phyloP scores from a whole-genome alignment of 2,888 invertebrate genomes.

The Hypomecis punctinalis region DNA sequence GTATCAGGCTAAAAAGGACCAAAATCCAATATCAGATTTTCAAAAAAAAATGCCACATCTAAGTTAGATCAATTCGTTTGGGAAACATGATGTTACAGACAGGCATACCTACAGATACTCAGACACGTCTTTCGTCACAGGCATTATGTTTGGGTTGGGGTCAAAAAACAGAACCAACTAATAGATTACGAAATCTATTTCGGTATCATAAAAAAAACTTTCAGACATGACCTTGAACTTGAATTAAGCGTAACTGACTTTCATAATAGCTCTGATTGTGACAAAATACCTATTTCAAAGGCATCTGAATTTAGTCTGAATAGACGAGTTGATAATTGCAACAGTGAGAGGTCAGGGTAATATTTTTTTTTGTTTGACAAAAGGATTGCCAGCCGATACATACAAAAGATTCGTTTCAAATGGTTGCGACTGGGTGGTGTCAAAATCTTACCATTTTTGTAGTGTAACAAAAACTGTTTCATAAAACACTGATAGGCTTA shows the following conservation, averaged over 20 bases:
- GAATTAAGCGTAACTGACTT: constrained; percentile 9
- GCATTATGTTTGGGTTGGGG: neutral
- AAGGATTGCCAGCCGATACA: neutral
- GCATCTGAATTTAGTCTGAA: neutral
- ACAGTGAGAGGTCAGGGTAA: constrained; percentile 7
- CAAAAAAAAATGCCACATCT: too few species aligned
- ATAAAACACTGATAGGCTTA: too few species aligned
- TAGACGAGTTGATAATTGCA: neutral
- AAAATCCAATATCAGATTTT: too few species aligned
- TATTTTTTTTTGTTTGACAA: neutral
- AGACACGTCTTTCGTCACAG: too few species aligned
- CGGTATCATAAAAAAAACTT: constrained; percentile 18
- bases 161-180: neutral
- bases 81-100: too few species aligned
- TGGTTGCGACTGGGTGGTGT: neutral
- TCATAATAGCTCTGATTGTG: neutral
- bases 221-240: constrained; percentile 18
- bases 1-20: too few species aligned
- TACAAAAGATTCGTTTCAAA: constrained; percentile 1
- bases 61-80: too few species aligned
- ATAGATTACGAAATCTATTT: neutral
- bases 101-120: too few species aligned
- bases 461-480: too few species aligned
- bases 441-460: too few species aligned
- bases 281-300: too few species aligned